phyloP scores from a whole-genome alignment of 2,888 invertebrate species.

The Standfussiana lucernea region DNA sequence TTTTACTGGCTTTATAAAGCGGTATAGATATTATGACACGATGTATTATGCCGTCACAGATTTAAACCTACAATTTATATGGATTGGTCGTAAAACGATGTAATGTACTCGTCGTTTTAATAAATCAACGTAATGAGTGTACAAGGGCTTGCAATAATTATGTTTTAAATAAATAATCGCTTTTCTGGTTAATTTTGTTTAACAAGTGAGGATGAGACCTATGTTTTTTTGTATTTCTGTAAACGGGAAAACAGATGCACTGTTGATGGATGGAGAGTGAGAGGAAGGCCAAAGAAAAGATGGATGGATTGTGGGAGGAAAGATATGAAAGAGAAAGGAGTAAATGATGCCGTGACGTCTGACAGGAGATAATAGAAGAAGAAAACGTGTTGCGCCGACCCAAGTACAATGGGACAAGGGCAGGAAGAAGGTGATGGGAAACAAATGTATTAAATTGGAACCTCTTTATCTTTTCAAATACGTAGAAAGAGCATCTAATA shows the following conservation, averaged over 20 bases:
- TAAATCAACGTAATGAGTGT: slow-evolving; percentile 53
- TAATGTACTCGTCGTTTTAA: slow-evolving; percentile 41
- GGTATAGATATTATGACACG: neutral
- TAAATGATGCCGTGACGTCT: no score
- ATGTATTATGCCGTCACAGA: slow-evolving; percentile 23
- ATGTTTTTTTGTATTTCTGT: neutral
- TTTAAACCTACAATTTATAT: slow-evolving; percentile 40
- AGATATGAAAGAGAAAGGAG: no score
- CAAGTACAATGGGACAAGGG: no score
- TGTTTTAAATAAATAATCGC: slow-evolving; percentile 16
- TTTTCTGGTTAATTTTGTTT: slow-evolving; percentile 9
- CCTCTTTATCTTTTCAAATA: no score
- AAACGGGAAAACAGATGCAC: neutral
- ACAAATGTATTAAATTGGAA: no score
- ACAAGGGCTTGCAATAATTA: slow-evolving; percentile 28
- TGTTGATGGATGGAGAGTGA: neutral
- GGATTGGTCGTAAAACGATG: slow-evolving; percentile 28
- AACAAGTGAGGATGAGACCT: neutral
- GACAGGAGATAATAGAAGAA: no score
- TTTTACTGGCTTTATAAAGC: slow-evolving; percentile 10
- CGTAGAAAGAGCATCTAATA: no score
- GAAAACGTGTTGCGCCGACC: no score
- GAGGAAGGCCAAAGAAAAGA: no score
- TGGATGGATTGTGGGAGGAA: no score
- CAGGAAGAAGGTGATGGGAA: no score